A percentile compares a stretch with the other conserved stretches of the same genome.
These are phyloP conservation scores for Rattus rattus DNA, from an alignment of 2,113 vertebrate species.

Conservation along the genomic window DNA sequence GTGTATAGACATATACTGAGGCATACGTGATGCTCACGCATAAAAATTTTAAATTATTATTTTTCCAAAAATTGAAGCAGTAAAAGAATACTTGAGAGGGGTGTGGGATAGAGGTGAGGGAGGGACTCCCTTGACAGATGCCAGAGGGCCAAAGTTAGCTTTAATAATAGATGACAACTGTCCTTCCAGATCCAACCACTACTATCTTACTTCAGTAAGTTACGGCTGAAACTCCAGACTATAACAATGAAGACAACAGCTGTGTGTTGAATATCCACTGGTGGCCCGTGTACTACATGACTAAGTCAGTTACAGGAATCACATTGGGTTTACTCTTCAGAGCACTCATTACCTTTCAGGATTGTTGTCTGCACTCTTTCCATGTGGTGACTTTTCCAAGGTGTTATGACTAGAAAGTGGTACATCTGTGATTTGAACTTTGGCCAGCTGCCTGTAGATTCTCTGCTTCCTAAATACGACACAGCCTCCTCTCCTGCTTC, in stretches of 20 bases:
- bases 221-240: not conserved
- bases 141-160: not conserved
- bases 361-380: not conserved
- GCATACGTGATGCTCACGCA: not conserved
- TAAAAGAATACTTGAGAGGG: not conserved
- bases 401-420: not conserved
- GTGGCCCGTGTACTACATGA: not conserved
- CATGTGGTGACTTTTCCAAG: not conserved
- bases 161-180: not conserved
- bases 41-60: not conserved
- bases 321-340: not conserved
- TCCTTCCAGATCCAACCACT: not conserved
- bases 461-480: not conserved
- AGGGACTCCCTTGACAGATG: not conserved
- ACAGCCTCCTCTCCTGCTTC: not conserved
- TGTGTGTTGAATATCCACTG: not conserved
- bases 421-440: not conserved
- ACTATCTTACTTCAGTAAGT: not conserved
- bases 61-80: not conserved
- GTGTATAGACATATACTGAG: not conserved
- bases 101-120: not conserved
- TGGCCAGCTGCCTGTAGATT: not conserved
- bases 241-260: not conserved
- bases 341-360: not conserved
- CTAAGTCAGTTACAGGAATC: not conserved